phyloP scores from a whole-genome alignment of 2,888 invertebrate genomes.

The Oithona nana region DNA sequence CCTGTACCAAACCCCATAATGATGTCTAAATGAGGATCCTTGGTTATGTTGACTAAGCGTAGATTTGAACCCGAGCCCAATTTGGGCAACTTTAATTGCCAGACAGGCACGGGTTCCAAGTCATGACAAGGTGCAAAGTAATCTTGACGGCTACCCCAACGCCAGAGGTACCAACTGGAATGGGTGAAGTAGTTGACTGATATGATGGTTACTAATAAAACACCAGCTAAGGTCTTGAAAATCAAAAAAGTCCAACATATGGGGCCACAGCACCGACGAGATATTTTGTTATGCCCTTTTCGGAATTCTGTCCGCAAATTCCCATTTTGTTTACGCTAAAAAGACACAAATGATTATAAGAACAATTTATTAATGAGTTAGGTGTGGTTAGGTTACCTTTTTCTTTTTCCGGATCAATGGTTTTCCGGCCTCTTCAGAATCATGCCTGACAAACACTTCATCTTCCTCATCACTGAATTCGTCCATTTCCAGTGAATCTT shows the following conservation, averaged over 20 bases:
- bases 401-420: slow-evolving; percentile 47
- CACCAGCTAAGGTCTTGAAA: slow-evolving; percentile 18
- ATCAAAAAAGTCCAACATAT: slow-evolving; percentile 17
- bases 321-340: slow-evolving; percentile 23
- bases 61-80: slow-evolving; percentile 53
- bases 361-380: too few species aligned
- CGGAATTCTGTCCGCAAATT: slow-evolving; percentile 25
- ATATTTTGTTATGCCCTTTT: slow-evolving; percentile 3
- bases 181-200: slow-evolving; percentile 44
- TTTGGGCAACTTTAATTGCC: slow-evolving; percentile 47
- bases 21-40: slow-evolving; percentile 48
- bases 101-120: slow-evolving; percentile 39
- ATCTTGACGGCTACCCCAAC: slow-evolving; percentile 31
- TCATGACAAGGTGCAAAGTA: slow-evolving; percentile 39
- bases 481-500: slow-evolving; percentile 36
- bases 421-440: slow-evolving; percentile 47
- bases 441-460: slow-evolving; percentile 53
- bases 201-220: slow-evolving; percentile 42
- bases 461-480: slow-evolving; percentile 53
- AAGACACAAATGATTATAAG: too few species aligned
- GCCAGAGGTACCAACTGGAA: slow-evolving; percentile 38
- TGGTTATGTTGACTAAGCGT: slow-evolving; percentile 47
- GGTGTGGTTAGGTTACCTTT: slow-evolving; percentile 28
- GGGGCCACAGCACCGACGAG: slow-evolving; percentile 9
- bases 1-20: slow-evolving; percentile 57